Base-by-base conservation (phyloP, 2,797 vertebrate genomes). In the Bradypus variegatus region DNA sequence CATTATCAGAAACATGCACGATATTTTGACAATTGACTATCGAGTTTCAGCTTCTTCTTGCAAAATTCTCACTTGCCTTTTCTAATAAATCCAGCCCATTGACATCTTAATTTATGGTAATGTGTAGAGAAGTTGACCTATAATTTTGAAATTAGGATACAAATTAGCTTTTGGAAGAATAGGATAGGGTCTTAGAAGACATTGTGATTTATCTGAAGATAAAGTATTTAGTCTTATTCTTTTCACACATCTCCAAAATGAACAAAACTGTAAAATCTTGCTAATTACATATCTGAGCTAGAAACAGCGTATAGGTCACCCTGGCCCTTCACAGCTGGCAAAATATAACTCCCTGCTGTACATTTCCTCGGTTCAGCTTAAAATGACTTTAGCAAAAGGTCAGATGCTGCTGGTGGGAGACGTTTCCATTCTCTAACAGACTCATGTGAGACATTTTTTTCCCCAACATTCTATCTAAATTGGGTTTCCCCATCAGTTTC, bases 71-170 rank as follows among this genome's bases (percentile, higher is more conserved):
- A 18, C 64, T 64, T 60, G 80, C 31, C 36, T 91, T 69, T 90
- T 65, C 62, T 88, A 50, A 6, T 29, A 75, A 88, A 72, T 38
- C 29, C 16, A 90, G 58, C 45, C 72, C 36, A 10, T 14, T n/a
- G 36, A 41, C 18, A 67, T 48, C 72, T 55, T 45, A 82, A 72
- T 75, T 45, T 41, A 60, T 27, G 67, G 50, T 21, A n/a, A 36
- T 13, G 13, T 3, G 3, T 27, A 5, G 13, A 50, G 53, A 55
- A 84, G 12, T 2, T 11, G 19, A 65, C 15, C 9, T 21, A 0
- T n/a, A 58, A 82, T 81, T 94, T 90, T 84, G 88, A 86, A 84
- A 64, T 83, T 38, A 80, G 14, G n/a, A 79, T 41, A 55, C 18
- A 58, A 64, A 75, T 79, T 23, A 12, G 12, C 14, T 31, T 23